Evolutionary conservation across 2,797 vertebrate genomes (phyloP), one percentile per base, ranked within the genome.

Genomic region (Enteromius unitaeniatus): DNA sequence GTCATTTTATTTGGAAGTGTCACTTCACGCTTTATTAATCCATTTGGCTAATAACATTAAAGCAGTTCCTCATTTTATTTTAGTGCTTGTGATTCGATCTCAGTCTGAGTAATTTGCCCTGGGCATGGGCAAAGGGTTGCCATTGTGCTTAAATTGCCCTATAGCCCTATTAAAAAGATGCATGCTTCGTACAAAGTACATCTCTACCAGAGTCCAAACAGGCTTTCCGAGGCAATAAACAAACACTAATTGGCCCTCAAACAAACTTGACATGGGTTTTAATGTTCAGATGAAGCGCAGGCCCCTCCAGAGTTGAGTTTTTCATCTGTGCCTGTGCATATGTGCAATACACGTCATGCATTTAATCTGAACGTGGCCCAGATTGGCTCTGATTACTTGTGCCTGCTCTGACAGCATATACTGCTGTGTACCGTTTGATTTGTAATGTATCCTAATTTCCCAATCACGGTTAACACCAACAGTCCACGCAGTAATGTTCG

Each of bases 1-100:
- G 93, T 92, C 91, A 93, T 93, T 92, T 92, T 82, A 91, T 89
- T 91, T 90, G 88, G 90, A 93, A 90, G 89, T 89, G 82, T 58
- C 84, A 84, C 91, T 89, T 88, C 88, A 87, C 86, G 80, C 90
- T 86, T 69, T 72, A 89, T 83, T 86, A 88, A 78, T 79, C 8
- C 6, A 76, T 84, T 79, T 74, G 40, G 55, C 13, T 69, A 65
- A 78, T 77, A 72, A 23, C 45, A 87, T 84, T 72, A 81, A 76
- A 75, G 34, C n/a, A 69, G 67, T 86, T 87, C 80, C 83, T 84
- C 42, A 68, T 64, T 70, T 79, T 73, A 81, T 78, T 85, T 86
- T 83, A 62, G 81, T 51, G 42, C 17, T 42, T 47, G 5, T 11
- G 53, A 60, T 55, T 31, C 21, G 19, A 34, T 23, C 49, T 75